A percentile compares a stretch with the other conserved stretches of the same genome.
Evolutionary conservation across 1,140 invertebrate genomes (phyloP).

Genomic region (Diabrotica virgifera): DNA sequence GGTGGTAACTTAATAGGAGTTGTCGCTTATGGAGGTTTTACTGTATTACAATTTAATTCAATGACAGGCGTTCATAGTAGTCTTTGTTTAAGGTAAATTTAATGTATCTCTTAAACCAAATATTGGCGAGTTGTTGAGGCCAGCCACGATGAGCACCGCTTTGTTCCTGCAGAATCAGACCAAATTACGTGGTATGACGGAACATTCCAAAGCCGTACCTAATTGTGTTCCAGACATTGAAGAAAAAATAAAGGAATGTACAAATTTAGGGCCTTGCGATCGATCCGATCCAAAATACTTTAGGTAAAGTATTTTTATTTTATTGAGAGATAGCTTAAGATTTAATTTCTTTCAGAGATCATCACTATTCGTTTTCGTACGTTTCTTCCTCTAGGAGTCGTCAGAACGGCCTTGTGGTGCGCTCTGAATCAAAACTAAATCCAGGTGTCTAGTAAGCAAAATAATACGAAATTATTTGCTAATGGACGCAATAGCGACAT

Average conservation of each 20-base stretch:
- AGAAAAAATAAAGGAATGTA: constrained; percentile 68
- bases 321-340: too few relatives aligned
- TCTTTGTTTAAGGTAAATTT: constrained; percentile 51
- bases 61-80: constrained; percentile 10
- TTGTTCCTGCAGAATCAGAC: constrained; percentile 75
- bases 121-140: constrained; percentile 85
- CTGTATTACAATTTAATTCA: too few relatives aligned
- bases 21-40: too few relatives aligned
- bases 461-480: too few relatives aligned
- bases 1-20: too few relatives aligned
- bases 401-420: too few relatives aligned
- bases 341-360: too few relatives aligned
- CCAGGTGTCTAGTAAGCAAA: too few relatives aligned
- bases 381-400: too few relatives aligned
- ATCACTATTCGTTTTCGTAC: too few relatives aligned
- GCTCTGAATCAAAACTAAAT: too few relatives aligned
- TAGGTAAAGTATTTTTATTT: constrained; percentile 50
- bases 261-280: constrained; percentile 76
- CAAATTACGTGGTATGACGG: constrained; percentile 88
- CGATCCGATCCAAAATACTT: constrained; percentile 56
- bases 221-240: constrained; percentile 52
- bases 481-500: too few relatives aligned
- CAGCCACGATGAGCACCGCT: constrained; percentile 74
- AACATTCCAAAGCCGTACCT: constrained; percentile 58
- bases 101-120: constrained; percentile 73